Evolutionary conservation across 2,797 vertebrate genomes (phyloP), one percentile per base, ranked within the genome.

Genomic region (Lycodopsis pacificus): DNA sequence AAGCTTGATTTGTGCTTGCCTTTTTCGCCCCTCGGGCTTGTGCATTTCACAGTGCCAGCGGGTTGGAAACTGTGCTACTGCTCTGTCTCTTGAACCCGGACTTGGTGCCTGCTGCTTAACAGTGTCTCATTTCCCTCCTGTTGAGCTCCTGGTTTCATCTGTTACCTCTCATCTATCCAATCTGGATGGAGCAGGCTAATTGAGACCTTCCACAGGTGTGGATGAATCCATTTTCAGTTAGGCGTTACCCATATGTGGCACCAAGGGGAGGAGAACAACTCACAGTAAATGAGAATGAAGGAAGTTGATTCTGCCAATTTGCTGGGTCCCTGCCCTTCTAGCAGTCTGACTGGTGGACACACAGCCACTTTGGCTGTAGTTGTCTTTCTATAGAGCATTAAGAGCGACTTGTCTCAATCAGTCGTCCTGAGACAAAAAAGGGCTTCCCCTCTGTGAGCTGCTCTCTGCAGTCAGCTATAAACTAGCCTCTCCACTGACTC

Each of bases 401-500:
- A 42, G 74, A 71, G 66, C 76, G 71, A 76, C 73, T 77, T 49
- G 68, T 65, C 69, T 85, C 88, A 86, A 86, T 91, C 89, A 89
- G 82, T 64, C 48, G 8, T 77, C 70, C 20, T 46, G 59, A 79
- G 81, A 82, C 77, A 84, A 76, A 82, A 71, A 63, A 67, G 82
- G 34, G 59, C 56, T 70, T 73, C 79, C 88, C 85, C 79, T 82
- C 80, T 81, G 87, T 68, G 86, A 89, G 81, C 86, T 63, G 69
- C 76, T 90, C 77, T 59, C 57, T 85, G 86, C 81, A 88, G 89
- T 89, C 90, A 91, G 80, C 82, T 73, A 65, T 57, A 71, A 75
- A 27, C 86, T 79, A 65, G 59, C 68, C 57, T 65, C 69, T 69
- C 76, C 70, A 84, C 67, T 77, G 79, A 85, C 58, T 88, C 81